Base-by-base conservation (phyloP, 2,888 invertebrate species). In the Pimpla rufipes region DNA sequence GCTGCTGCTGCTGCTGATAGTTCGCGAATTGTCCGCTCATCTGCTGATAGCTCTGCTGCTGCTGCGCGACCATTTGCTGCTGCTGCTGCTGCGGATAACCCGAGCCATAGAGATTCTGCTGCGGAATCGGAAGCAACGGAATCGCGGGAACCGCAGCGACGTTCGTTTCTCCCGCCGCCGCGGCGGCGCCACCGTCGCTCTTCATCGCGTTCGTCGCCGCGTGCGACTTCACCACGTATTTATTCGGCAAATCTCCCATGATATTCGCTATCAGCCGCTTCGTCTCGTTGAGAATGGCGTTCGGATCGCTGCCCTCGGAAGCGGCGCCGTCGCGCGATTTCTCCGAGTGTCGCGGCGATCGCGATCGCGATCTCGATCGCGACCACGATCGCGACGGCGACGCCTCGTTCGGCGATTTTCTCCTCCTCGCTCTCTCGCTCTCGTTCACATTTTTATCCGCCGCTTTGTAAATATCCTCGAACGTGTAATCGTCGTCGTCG, bases 401-500 rank as follows among this genome's bases (percentile, higher is more conserved):
- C 2, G 83, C 80, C 0, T 91, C 91, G 23, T 88, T 88, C 0
- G 90, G 88, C 8, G 87, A 89, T 0, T 88, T 87, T 75, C 95
- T 94, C 89, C 95, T 94, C 92, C 95, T 95, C 84, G 95, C 95
- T 88, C 95, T 95, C 13, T 95, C 94, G 50, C 95, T 95, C 81
- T 96, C 96, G 85, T 94, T 95, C 0, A 97, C 96, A 90, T 97
- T 97, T 88, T 96, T 95, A 0, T 96, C 96, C 0, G 96, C 97
- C 0, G 96, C 96, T 91, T 96, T 95, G 88, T 97, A 96, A 57
- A 97, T 96, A 92, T 97, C 97, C 87, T 97, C 97, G 85, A 96
- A 97, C n/a, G 96, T 95, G 88, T 97, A 97, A 90, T 97, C 97
- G 88, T 97, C 97, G 80, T 96, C 97, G 79, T 96, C 97, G 79